phyloP scores from a whole-genome alignment of 2,888 invertebrate species.

The Allolobophora icterica region DNA sequence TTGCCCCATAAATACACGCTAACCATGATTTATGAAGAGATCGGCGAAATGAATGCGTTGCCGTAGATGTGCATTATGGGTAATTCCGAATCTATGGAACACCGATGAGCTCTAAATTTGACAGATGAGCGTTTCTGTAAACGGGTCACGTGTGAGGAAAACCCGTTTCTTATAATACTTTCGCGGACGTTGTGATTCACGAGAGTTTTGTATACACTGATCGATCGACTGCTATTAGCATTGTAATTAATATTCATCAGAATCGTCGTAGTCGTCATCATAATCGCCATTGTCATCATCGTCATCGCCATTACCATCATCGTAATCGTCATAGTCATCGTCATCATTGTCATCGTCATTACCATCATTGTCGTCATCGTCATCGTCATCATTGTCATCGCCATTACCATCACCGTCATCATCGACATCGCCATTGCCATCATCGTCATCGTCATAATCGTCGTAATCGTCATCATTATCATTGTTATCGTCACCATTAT shows the following conservation, averaged over 20 bases:
- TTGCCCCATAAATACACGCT: not conserved
- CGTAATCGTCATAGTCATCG: not conserved
- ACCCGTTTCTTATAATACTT: not conserved
- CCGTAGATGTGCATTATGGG: not conserved
- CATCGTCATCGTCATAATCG: not conserved
- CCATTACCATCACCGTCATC: not conserved
- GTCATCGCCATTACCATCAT: not conserved
- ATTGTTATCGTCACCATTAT: too few species aligned
- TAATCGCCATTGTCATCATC: not conserved
- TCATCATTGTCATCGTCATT: not conserved
- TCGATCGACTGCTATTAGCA: not conserved
- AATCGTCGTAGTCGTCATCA: not conserved
- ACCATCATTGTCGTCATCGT: not conserved
- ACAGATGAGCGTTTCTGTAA: not conserved
- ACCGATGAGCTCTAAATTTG: not conserved
- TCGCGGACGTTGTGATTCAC: not conserved
- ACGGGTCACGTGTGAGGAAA: not conserved
- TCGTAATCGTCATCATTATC: too few species aligned
- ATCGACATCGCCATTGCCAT: not conserved
- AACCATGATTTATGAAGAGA: not conserved
- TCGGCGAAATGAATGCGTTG: not conserved
- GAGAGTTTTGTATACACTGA: not conserved
- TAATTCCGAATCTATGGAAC: conserved; percentile 3
- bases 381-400: not conserved
- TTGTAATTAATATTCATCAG: not conserved